Conservation (phyloP, 2,113 vertebrate species). For the Oncorhynchus keta region DNA sequence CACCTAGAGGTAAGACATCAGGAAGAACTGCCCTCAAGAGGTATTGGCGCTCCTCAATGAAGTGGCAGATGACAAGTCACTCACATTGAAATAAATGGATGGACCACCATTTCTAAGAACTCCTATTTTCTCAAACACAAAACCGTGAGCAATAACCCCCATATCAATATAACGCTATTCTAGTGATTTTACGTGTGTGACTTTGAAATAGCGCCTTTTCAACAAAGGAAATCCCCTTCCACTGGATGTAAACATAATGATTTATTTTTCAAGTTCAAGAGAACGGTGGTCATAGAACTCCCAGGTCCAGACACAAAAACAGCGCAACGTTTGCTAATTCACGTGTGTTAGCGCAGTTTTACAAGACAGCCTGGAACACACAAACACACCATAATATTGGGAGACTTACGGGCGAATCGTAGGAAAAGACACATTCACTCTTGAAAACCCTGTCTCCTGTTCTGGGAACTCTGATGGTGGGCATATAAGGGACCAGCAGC, state of each 20-base stretch:
- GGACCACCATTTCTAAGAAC: not conserved
- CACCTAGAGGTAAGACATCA: no score
- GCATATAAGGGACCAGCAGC: slow-evolving; percentile 95
- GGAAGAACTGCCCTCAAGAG: no score
- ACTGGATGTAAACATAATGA: slow-evolving; percentile 60
- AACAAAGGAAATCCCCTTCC: slow-evolving; percentile 34
- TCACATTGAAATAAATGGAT: no score
- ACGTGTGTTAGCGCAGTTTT: slow-evolving; percentile 40
- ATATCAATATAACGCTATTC: no score
- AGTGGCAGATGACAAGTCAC: no score
- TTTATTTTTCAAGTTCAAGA: slow-evolving; percentile 40
- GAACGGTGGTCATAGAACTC: slow-evolving; percentile 21
- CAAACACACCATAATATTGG: slow-evolving; percentile 12
- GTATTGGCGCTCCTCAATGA: no score
- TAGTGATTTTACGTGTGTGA: no score
- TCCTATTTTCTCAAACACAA: not conserved
- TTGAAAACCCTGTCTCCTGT: slow-evolving; percentile 95
- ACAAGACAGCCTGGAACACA: not conserved
- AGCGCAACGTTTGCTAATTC: slow-evolving; percentile 32
- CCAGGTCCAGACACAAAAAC: slow-evolving; percentile 9
- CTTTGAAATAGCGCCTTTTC: not conserved
- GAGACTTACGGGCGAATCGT: slow-evolving; percentile 89
- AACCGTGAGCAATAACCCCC: not conserved
- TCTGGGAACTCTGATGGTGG: slow-evolving; percentile 91
- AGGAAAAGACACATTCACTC: slow-evolving; percentile 95